These are phyloP conservation scores for Eupithecia centaureata DNA, from an alignment of 2,888 invertebrate species.

Conservation along the genomic window DNA sequence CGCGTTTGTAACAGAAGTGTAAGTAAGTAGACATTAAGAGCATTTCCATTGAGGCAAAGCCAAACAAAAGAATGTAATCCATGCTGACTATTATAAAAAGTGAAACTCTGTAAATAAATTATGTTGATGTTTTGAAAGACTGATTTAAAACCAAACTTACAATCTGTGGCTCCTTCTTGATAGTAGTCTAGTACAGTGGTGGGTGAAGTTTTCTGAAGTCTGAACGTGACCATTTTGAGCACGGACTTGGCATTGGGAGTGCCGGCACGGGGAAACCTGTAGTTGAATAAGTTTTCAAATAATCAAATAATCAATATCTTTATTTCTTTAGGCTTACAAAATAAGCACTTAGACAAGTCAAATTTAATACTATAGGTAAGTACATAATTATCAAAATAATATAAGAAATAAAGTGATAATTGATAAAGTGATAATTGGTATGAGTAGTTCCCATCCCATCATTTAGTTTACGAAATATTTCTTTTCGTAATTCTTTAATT, in stretches of 20 bases:
- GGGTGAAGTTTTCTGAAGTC: slow-evolving; percentile 70
- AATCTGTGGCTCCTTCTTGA: slow-evolving; percentile 63
- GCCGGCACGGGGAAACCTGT: slow-evolving; percentile 93
- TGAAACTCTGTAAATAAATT: slow-evolving; percentile 35
- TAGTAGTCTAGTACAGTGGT: slow-evolving; percentile 74
- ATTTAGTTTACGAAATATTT: too few relatives aligned
- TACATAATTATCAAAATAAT: too few relatives aligned
- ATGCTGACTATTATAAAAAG: slow-evolving; percentile 60
- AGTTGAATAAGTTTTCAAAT: neutral
- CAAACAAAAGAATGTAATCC: slow-evolving; percentile 62
- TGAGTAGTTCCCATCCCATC: too few relatives aligned
- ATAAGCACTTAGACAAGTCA: too few relatives aligned
- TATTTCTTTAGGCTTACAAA: too few relatives aligned
- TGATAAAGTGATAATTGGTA: too few relatives aligned
- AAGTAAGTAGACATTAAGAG: too few relatives aligned
- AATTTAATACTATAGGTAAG: too few relatives aligned
- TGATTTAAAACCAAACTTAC: slow-evolving; percentile 30
- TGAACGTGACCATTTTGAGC: slow-evolving; percentile 93
- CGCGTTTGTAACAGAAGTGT: too few relatives aligned
- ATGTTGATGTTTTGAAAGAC: slow-evolving; percentile 40
- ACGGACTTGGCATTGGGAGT: slow-evolving; percentile 95
- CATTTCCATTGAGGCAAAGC: slow-evolving; percentile 59
- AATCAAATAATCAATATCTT: too few relatives aligned
- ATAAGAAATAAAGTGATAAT: too few relatives aligned
- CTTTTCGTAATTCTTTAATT: too few relatives aligned